A percentile compares a stretch with the other conserved stretches of the same genome.
Conservation (phyloP, 2,888 invertebrate genomes). For the Auanema sp. region DNA sequence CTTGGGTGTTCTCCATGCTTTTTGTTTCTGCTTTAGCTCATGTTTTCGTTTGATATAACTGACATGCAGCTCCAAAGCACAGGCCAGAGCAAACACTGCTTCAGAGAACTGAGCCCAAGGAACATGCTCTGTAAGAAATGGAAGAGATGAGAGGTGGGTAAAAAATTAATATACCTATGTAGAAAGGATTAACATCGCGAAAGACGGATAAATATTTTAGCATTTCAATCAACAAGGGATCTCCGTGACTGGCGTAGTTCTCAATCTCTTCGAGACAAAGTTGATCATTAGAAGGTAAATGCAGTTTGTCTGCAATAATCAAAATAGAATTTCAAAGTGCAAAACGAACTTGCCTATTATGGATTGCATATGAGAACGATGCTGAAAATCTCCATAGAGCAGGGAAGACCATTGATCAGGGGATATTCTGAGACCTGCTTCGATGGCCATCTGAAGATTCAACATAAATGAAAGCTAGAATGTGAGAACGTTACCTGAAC, state of each 20-base stretch:
- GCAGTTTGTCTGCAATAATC: slow-evolving; percentile 36
- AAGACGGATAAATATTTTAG: slow-evolving; percentile 26
- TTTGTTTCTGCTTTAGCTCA: slow-evolving; percentile 1
- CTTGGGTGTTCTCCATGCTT: background rate
- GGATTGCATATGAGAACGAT: slow-evolving; percentile 94
- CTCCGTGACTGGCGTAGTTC: slow-evolving; percentile 22
- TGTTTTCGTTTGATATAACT: background rate
- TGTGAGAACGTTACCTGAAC: slow-evolving; percentile 69
- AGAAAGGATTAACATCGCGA: slow-evolving; percentile 16
- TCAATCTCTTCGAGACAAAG: slow-evolving; percentile 32
- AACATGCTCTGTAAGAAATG: slow-evolving; percentile 10
- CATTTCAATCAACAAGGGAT: slow-evolving; percentile 11
- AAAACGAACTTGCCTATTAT: slow-evolving; percentile 69
- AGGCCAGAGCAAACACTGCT: background rate
- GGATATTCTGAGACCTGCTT: slow-evolving; percentile 91
- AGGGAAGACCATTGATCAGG: slow-evolving; percentile 98
- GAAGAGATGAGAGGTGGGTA: background rate
- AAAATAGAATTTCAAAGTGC: no score
- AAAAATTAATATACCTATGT: slow-evolving; percentile 12
- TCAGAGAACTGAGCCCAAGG: slow-evolving; percentile 17
- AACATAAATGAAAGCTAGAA: background rate
- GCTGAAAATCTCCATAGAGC: slow-evolving; percentile 89
- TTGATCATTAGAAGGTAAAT: slow-evolving; percentile 21
- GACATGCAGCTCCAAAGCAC: slow-evolving; percentile 14
- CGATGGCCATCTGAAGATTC: slow-evolving; percentile 78